Evolutionary conservation across 1,140 invertebrate species (phyloP), one percentile per base, ranked within the genome.

Genomic region (Formica exsecta): DNA sequence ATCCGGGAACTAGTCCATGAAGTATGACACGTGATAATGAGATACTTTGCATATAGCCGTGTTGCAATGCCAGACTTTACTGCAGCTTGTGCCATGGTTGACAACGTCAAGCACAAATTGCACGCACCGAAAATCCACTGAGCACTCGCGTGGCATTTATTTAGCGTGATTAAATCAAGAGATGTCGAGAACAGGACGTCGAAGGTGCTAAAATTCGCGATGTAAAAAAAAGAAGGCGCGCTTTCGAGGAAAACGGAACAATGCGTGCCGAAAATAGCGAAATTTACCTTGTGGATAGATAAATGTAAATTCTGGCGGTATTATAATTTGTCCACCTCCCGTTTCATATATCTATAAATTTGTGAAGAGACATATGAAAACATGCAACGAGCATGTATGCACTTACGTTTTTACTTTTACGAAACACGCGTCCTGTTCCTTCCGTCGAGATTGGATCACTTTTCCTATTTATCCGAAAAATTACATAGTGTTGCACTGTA

Each of bases 61-160:
- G 77, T 59, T 29, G 65, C 77, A 79, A 79, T 79, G 62, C 62
- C 62, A 76, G 32, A 44, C 44, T 80, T 38, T 68, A 54, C 54
- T 81, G 66, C 38, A 81, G 61, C 79, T 81, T 81, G 48, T 51
- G 77, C 65, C 29, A 71, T 81, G 61, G 66, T 57, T 38, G 79
- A 73, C 79, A 81, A 59, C 36, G 66, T 81, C 66, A 81, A 73
- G 79, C 79, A 51, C 51, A 73, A 81, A 81, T 81, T 81, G 79
- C 66, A 65, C 59, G 73, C 32, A 65, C 19, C 32, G 76, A 59
- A 71, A 54, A 65, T 32, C 25, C 61, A 64, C 19, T 65, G 54
- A 70, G 48, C 13, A 54, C 38, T 81, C n/a, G 44, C 79, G 59
- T 81, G 51, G 36, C 19, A 25, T 57, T 81, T 81, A 61, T 81